phyloP scores from a whole-genome alignment of 2,113 vertebrate species.

The Pelecanus crispus region DNA sequence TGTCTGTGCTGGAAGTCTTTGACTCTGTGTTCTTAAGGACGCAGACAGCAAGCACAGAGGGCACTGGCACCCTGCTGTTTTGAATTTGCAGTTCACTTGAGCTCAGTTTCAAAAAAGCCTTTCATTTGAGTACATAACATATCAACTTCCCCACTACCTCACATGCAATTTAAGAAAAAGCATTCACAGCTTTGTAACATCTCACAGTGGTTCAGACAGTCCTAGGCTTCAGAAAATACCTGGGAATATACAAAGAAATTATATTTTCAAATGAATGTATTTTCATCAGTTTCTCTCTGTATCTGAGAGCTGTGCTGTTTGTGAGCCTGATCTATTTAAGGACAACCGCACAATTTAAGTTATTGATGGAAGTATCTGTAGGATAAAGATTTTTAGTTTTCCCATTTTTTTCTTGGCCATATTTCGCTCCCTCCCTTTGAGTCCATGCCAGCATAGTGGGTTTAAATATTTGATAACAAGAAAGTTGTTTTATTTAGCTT shows the following conservation, averaged over 20 bases:
- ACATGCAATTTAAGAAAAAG: slow-evolving; percentile 40
- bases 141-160: slow-evolving; percentile 55
- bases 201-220: slow-evolving; percentile 39
- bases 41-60: slow-evolving; percentile 57
- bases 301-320: slow-evolving; percentile 51
- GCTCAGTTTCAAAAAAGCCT: slow-evolving; percentile 61
- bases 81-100: slow-evolving; percentile 67
- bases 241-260: slow-evolving; percentile 58
- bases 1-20: slow-evolving; percentile 63
- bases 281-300: slow-evolving; percentile 56
- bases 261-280: slow-evolving; percentile 61
- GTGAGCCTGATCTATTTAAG: slow-evolving; percentile 38
- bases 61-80: slow-evolving; percentile 55
- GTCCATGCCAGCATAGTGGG: background rate
- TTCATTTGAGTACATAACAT: slow-evolving; percentile 72
- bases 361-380: slow-evolving; percentile 59
- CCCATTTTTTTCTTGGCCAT: slow-evolving; percentile 42
- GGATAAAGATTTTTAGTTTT: slow-evolving; percentile 53
- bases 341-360: slow-evolving; percentile 64
- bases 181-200: slow-evolving; percentile 61
- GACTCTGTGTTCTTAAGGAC: slow-evolving; percentile 54
- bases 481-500: slow-evolving; percentile 58
- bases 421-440: slow-evolving; percentile 5
- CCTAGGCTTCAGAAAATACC: background rate
- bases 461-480: slow-evolving; percentile 62